Percentiles rank a stretch among this genome's conserved stretches.
These are phyloP conservation scores for Grapholita molesta DNA, from an alignment of 1,140 invertebrate species.

Conservation along the genomic window DNA sequence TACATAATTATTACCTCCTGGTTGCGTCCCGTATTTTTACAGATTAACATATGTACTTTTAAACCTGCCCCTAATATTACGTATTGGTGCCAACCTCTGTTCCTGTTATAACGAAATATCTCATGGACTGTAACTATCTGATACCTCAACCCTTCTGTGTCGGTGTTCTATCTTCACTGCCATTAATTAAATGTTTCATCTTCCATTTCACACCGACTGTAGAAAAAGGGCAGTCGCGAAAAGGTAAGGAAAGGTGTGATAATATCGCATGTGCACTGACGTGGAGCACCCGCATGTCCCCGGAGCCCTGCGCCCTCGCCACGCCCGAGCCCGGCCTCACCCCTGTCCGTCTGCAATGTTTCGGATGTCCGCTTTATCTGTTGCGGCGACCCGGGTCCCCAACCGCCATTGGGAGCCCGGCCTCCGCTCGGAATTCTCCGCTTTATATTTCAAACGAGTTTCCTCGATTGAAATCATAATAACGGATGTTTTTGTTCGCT, in stretches of 20 bases:
- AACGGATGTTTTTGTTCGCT: conserved; percentile 17
- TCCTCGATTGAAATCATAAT: neutral
- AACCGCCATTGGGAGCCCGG: neutral
- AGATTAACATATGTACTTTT: neutral
- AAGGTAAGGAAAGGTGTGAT: conserved; percentile 82
- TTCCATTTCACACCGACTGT: conserved; percentile 75
- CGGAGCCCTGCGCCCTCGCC: conserved; percentile 33
- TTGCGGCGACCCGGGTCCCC: conserved; percentile 18
- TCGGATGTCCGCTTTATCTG: conserved; percentile 34
- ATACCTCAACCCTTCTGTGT: conserved; percentile 34
- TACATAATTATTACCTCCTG: neutral
- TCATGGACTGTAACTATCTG: conserved; percentile 5
- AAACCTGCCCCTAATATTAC: neutral
- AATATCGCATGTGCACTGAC: conserved; percentile 58
- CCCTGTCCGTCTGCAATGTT: conserved; percentile 29
- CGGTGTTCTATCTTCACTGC: conserved; percentile 52
- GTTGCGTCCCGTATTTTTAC: neutral
- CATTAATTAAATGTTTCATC: conserved; percentile 76
- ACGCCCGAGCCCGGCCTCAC: conserved; percentile 17
- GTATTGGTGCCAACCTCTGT: neutral
- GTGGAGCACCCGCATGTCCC: conserved; percentile 68
- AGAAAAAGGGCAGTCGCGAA: conserved; percentile 91
- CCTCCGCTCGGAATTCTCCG: neutral
- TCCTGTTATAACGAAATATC: neutral
- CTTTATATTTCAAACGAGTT: neutral